A percentile compares a stretch with the other conserved stretches of the same genome.
phyloP scores from a whole-genome alignment of 2,797 vertebrate genomes.

The Chrysocyon brachyurus region DNA sequence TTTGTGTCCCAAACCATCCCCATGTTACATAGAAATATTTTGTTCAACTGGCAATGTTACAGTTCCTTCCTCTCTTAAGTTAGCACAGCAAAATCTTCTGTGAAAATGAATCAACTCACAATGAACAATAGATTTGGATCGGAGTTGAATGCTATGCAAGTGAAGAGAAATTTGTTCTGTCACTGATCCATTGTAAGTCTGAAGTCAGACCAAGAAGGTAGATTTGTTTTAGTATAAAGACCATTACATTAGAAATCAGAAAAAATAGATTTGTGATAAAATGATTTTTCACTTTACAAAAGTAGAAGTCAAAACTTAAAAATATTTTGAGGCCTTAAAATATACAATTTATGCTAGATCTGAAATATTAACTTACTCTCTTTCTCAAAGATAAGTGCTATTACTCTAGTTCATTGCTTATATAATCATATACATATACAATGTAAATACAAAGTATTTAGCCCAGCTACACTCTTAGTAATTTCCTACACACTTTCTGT shows the following conservation, averaged over 20 bases:
- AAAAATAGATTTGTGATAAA: neutral
- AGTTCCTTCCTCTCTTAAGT: neutral
- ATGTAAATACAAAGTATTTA: neutral
- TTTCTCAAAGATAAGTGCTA: neutral
- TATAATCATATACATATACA: neutral
- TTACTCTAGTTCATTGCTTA: neutral
- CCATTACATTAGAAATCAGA: neutral
- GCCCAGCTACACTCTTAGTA: neutral
- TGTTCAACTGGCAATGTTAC: neutral
- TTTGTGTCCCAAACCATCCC: neutral
- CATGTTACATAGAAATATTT: neutral
- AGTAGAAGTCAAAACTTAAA: neutral
- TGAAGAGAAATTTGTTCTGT: neutral
- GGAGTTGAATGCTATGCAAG: neutral
- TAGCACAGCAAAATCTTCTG: neutral
- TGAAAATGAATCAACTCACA: neutral
- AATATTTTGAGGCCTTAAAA: neutral
- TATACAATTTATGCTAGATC: neutral
- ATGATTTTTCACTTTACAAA: slow-evolving; percentile 32
- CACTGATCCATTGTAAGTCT: neutral
- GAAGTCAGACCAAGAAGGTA: neutral
- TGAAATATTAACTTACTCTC: neutral
- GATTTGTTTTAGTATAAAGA: slow-evolving; percentile 38
- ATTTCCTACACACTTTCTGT: neutral
- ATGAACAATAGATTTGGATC: neutral